Evolutionary conservation across 2,113 vertebrate species (phyloP), one percentile per base, ranked within the genome.

Genomic region (Athene cunicularia): DNA sequence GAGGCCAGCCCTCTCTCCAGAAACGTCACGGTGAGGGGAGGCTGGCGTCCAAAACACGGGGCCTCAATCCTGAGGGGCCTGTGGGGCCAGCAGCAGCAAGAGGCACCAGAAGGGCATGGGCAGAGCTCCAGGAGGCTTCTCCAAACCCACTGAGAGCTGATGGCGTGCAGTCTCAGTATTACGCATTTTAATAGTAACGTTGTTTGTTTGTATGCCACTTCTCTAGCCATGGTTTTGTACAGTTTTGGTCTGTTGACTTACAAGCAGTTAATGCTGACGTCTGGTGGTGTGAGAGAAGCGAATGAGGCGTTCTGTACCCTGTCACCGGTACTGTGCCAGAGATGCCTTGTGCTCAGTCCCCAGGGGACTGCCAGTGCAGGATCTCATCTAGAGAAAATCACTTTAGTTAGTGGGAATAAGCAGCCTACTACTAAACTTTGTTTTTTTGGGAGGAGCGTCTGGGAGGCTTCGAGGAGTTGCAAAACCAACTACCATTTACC

Each of bases 401-500:
- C 11, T 53, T 84, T 6, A n/a, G 35, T 67, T 41, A 37, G 22
- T n/a, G 67, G 70, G 22, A 73, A 74, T 75, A 49, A 85, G 45
- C 70, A 79, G 39, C 12, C 20, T 39, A 2, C 19, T 33, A 3
- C 53, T 70, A 22, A 92, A 68, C 77, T 76, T 86, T 39, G 20
- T 77, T 76, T 83, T 63, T 74, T 80, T 77, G 56, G 23, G 32
- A 52, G 35, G 20, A 50, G 13, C 23, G 2, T 77, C 43, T 92
- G 55, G 12, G 52, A 75, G 39, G n/a, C 67, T 94, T 93, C 68
- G 56, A 70, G 56, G 52, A 67, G 11, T 39, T 47, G 56, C 23
- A 60, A 1, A 74, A 81, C 17, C 50, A 45, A 2, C 14, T 5
- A 0, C 26, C 8, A 0, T 37, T 32, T 59, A 32, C 12, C 49